Percentiles rank a stretch among this genome's conserved stretches.
Evolutionary conservation across 35 echinoderm and acorn worm genomes (phyloP).

Genomic region (Stichopus chloronotus): DNA sequence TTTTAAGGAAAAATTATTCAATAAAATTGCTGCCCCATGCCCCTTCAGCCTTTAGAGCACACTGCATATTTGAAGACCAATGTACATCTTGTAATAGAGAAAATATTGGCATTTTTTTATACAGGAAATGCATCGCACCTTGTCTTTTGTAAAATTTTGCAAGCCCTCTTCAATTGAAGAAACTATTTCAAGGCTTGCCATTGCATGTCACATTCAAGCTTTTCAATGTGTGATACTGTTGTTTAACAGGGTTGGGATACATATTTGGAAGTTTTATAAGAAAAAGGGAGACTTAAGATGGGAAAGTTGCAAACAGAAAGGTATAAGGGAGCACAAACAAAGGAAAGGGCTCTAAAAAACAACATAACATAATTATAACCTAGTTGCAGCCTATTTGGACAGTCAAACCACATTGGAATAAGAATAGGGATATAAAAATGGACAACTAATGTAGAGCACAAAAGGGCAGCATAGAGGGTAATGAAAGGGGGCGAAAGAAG

Average conservation of each 20-base stretch:
- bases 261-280: not conserved
- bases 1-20: constrained; percentile 33
- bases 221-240: not conserved
- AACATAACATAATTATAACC: not conserved
- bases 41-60: not conserved
- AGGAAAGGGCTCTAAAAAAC: not conserved
- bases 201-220: not conserved
- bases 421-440: not conserved
- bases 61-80: no score
- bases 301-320: not conserved
- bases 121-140: not conserved
- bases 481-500: not conserved
- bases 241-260: constrained; percentile 4
- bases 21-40: not conserved
- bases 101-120: not conserved
- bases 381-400: not conserved
- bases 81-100: not conserved
- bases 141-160: constrained; percentile 18
- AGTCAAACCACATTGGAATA: not conserved
- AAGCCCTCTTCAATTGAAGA: not conserved
- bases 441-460: constrained; percentile 9
- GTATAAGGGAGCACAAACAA: not conserved
- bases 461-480: not conserved
- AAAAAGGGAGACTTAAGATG: not conserved
- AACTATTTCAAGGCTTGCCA: not conserved